Evolutionary conservation across 2,113 vertebrate genomes (phyloP), one percentile per base, ranked within the genome.

Genomic region (Spheniscus mendiculus): DNA sequence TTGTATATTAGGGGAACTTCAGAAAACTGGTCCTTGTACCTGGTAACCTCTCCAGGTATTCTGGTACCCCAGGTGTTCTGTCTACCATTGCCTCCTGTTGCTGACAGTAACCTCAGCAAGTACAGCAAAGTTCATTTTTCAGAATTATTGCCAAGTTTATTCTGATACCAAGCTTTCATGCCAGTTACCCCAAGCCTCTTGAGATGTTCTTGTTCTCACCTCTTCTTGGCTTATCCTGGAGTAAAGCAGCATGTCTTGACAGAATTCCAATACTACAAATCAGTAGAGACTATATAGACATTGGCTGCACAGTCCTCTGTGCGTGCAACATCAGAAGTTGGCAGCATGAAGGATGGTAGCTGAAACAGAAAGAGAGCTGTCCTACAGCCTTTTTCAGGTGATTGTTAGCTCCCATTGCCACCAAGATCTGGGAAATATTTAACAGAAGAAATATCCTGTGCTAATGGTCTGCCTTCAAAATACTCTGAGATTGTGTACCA

Each of bases 261-360:
- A 23, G 58, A 56, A 40, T 44, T 83, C 83, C 69, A n/a, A 0
- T 42, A 6, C 69, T 62, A 1, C 9, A 29, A 47, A 38, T 29
- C 17, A 23, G 3, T 4, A 38, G 71, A 52, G 40, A 22, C 13
- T 3, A 3, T 0, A 0, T 6, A 69, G 80, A 1, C 20, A 3
- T 26, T 34, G 83, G 45, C 87, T 66, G 58, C 40, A 12, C 1
- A 4, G 9, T 40, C 30, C 47, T 27, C 19, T 61, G 36, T 6
- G 36, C 2, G 9, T 22, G 62, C 5, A n/a, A 8, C 17, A 15
- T 20, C 44, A 30, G 40, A 15, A 32, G 15, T 0, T 70, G 83
- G 62, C 45, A 66, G 45, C 0, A 0, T 14, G n/a, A 72, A 32
- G 44, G 30, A 5, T 23, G 50, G 56, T 10, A 18, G 38, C 50